These are phyloP conservation scores for Vulpes lagopus DNA, from an alignment of 2,113 vertebrate species.

Conservation along the genomic window DNA sequence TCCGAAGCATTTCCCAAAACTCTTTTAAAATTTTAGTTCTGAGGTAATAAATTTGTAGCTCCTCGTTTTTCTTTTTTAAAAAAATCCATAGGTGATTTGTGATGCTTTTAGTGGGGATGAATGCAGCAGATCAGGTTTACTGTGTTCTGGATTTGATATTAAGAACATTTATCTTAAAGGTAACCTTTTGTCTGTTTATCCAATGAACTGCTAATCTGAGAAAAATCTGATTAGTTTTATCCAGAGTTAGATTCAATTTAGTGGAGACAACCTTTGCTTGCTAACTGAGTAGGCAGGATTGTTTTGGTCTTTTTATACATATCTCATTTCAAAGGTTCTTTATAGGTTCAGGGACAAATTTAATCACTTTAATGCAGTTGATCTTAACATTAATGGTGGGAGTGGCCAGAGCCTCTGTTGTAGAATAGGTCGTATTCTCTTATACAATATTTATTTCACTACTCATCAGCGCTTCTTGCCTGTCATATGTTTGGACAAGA, in stretches of 20 bases:
- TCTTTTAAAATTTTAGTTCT: slow-evolving; percentile 47
- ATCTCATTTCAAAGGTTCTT: slow-evolving; percentile 43
- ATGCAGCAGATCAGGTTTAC: slow-evolving; percentile 51
- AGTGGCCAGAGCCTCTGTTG: not conserved
- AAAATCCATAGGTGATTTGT: slow-evolving; percentile 53
- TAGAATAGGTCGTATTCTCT: not conserved
- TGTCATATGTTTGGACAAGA: not conserved
- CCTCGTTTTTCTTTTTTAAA: slow-evolving; percentile 57
- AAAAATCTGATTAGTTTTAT: slow-evolving; percentile 72
- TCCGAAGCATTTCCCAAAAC: not conserved
- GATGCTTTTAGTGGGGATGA: slow-evolving; percentile 21
- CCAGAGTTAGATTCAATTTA: slow-evolving; percentile 55
- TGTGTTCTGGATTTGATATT: slow-evolving; percentile 67
- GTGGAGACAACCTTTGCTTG: slow-evolving; percentile 37
- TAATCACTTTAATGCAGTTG: slow-evolving; percentile 45
- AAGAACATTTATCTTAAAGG: slow-evolving; percentile 75
- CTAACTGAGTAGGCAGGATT: slow-evolving; percentile 24
- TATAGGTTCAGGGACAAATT: not conserved
- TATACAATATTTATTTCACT: not conserved
- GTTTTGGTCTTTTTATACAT: not conserved
- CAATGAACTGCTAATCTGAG: slow-evolving; percentile 62
- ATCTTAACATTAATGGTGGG: slow-evolving; percentile 55
- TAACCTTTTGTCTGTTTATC: slow-evolving; percentile 69
- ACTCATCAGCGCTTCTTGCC: not conserved
- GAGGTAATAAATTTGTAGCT: not conserved